Conservation (phyloP, 2,797 vertebrate species). For the Notoglanidium macrostoma region DNA sequence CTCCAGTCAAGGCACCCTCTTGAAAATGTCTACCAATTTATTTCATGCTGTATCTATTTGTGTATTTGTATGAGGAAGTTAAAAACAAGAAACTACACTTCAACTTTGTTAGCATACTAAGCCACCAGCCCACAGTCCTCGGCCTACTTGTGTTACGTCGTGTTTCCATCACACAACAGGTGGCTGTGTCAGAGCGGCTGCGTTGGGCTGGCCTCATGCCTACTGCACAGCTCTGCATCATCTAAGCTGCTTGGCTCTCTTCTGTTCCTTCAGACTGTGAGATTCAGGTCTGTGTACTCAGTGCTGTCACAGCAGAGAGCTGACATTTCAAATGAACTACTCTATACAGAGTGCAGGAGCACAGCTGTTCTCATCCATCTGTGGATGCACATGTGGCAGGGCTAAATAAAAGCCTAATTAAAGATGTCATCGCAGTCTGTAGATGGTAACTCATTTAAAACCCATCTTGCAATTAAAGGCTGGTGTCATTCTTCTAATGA, state of each 20-base stretch:
- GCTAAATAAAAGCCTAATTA: conserved; percentile 9
- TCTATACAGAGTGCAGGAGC: not conserved
- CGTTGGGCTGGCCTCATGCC: conserved; percentile 29
- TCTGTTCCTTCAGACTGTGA: not conserved
- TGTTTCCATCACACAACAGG: conserved; percentile 47
- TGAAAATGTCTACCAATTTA: not conserved
- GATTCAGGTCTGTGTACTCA: conserved; percentile 2
- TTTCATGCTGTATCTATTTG: not conserved
- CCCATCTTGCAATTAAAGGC: not conserved
- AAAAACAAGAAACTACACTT: not conserved
- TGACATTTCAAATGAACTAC: not conserved
- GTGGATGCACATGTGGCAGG: conserved; percentile 4
- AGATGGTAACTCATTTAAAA: not conserved
- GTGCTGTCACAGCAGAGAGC: not conserved
- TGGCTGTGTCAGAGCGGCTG: conserved; percentile 33
- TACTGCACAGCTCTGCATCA: conserved; percentile 38
- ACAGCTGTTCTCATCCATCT: conserved; percentile 7
- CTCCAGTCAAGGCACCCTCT: not conserved
- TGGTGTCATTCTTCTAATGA: not conserved
- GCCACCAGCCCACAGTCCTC: not conserved
- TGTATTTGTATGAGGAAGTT: not conserved
- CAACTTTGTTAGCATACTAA: not conserved
- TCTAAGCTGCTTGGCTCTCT: conserved; percentile 13
- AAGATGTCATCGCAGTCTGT: not conserved
- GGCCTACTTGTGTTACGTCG: conserved; percentile 12